A percentile compares a stretch with the other conserved stretches of the same genome.
phyloP scores from a whole-genome alignment of 2,888 invertebrate species.

The Parasteatoda lunata region DNA sequence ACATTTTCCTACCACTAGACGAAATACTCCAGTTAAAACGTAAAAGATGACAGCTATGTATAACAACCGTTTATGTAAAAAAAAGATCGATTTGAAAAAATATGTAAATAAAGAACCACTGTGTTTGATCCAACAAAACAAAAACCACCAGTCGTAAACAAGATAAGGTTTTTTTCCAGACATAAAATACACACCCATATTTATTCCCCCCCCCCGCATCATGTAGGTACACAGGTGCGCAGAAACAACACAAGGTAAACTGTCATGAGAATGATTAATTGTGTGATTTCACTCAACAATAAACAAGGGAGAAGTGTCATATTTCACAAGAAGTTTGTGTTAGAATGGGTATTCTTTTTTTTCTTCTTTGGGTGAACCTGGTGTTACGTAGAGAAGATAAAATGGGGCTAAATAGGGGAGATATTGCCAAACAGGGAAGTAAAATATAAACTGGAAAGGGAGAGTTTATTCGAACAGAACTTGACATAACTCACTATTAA shows the following conservation, averaged over 20 bases:
- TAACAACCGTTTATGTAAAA: too few species aligned
- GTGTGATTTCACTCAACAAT: slow-evolving; percentile 5
- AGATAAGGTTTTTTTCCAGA: neutral
- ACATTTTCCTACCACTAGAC: too few species aligned
- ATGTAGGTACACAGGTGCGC: slow-evolving; percentile 7
- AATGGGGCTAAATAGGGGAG: too few species aligned
- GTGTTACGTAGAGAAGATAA: too few species aligned
- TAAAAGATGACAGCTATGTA: too few species aligned
- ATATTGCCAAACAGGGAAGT: too few species aligned
- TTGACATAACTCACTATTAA: too few species aligned
- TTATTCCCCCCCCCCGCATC: neutral
- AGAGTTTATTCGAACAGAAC: too few species aligned
- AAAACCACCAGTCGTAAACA: neutral
- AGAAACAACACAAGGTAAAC: neutral
- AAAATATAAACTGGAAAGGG: too few species aligned
- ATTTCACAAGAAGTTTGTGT: neutral
- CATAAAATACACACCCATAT: neutral
- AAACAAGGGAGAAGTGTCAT: slow-evolving; percentile 14
- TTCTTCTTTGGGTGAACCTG: too few species aligned
- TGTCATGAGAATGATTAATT: slow-evolving; percentile 50
- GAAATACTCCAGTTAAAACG: too few species aligned
- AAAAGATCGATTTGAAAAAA: neutral
- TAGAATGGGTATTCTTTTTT: too few species aligned
- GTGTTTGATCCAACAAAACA: neutral
- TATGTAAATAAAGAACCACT: neutral